phyloP scores from a whole-genome alignment of 2,113 vertebrate species.

The Hippocampus zosterae region DNA sequence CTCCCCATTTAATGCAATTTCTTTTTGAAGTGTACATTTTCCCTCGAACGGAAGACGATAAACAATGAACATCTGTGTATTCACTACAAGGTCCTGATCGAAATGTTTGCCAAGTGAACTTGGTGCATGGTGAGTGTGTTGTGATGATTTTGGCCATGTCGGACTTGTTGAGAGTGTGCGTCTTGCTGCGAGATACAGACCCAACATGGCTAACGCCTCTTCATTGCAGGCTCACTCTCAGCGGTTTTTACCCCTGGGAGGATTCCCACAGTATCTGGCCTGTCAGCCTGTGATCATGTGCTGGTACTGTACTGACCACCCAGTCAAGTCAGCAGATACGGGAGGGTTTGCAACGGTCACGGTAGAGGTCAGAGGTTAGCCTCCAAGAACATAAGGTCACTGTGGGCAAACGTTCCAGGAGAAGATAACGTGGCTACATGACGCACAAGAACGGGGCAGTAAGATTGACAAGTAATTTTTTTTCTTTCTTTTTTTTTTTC shows the following conservation, averaged over 20 bases:
- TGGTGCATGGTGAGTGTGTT: conserved; percentile 24
- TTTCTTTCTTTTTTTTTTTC: no score
- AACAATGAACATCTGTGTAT: conserved; percentile 10
- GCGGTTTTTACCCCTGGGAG: neutral
- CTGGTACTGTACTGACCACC: conserved; percentile 39
- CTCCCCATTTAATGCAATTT: neutral
- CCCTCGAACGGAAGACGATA: neutral
- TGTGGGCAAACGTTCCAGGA: conserved; percentile 16
- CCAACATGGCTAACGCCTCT: neutral
- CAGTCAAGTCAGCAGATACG: conserved; percentile 30
- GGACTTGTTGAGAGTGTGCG: conserved; percentile 9
- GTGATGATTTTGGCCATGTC: conserved; percentile 3
- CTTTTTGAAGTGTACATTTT: conserved; percentile 1
- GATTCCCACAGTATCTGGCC: conserved; percentile 47
- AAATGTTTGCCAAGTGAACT: conserved; percentile 5
- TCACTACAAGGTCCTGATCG: conserved; percentile 26
- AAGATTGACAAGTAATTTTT: neutral
- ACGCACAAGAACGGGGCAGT: conserved; percentile 5
- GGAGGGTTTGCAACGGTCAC: conserved; percentile 25
- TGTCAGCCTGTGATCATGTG: conserved; percentile 31
- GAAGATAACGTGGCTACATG: conserved; percentile 18
- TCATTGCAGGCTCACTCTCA: conserved; percentile 12
- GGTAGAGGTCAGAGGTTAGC: conserved; percentile 41
- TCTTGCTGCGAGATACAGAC: conserved; percentile 3
- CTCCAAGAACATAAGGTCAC: conserved; percentile 29